Evolutionary conservation across 2,797 vertebrate genomes (phyloP).

Genomic region (Paratrypauchen microcephalus): DNA sequence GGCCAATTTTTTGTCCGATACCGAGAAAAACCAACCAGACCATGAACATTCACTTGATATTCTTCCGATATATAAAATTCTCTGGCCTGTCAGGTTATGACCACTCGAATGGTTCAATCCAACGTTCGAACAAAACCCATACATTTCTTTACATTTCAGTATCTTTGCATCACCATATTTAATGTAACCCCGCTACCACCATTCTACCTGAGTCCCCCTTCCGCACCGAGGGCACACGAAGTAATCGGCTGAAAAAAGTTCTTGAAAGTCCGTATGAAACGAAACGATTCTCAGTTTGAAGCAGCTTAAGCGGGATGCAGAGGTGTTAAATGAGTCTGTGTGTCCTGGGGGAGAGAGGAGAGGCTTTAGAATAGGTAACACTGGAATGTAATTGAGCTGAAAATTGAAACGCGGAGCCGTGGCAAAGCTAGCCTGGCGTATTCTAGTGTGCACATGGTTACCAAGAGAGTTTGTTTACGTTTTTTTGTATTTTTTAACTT

Average conservation of each 20-base stretch:
- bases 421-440: constrained; percentile 60
- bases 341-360: constrained; percentile 49
- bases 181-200: background rate
- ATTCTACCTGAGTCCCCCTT: background rate
- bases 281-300: constrained; percentile 42
- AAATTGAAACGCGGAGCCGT: constrained; percentile 77
- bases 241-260: constrained; percentile 22
- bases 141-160: too few species aligned
- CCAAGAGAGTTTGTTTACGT: constrained; percentile 58
- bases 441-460: constrained; percentile 4
- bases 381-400: constrained; percentile 80
- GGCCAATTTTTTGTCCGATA: too few species aligned
- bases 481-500: constrained; percentile 61
- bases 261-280: constrained; percentile 29
- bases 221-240: background rate
- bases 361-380: constrained; percentile 67
- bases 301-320: constrained; percentile 59
- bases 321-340: constrained; percentile 51
- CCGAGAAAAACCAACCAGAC: too few species aligned
- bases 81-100: too few species aligned
- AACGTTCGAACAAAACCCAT: too few species aligned
- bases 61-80: too few species aligned
- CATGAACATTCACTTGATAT: too few species aligned
- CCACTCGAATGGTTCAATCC: too few species aligned
- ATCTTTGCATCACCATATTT: too few species aligned